Base-by-base conservation (phyloP, 2,888 invertebrate genomes). In the Venusia cambrica region DNA sequence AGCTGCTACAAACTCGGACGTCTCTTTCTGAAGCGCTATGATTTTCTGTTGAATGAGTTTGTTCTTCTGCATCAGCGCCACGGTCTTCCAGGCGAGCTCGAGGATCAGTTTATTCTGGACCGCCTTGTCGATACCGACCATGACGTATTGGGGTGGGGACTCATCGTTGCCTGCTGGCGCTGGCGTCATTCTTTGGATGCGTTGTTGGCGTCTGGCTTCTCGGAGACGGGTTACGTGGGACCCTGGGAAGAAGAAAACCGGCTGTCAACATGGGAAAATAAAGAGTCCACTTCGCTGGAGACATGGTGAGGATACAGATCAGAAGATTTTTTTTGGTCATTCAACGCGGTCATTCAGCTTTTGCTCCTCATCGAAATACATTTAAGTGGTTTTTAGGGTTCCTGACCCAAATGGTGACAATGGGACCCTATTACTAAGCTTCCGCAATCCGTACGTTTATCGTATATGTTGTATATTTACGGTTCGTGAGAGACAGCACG, bases 61-160 rank as follows among this genome's bases (percentile, higher is more conserved):
- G 68, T 91, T 92, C 44, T 89, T 89, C 41, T 89, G 88, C 77
- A 92, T 88, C 9, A 92, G 72, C 5, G 87, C 88, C 18, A 92
- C 87, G 0, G 92, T 92, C 57, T 89, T 90, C 66, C 90, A 83
- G 2, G 91, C 91, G 3, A 92, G 88, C 30, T 90, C 89, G 12
- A 92, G 68, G 19, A 92, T 84, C 4, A 90, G 89, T 38, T 81
- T 79, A 48, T 72, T 79, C 38, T 83, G 83, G 19, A 62, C 64
- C 0, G 32, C 44, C 31, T 79, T 79, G 51, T 80, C 65, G 4
- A 71, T 62, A 14, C 43, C 20, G 4, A 54, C 33, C 13, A 38
- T 21, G 7, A 65, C 51, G 35, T 51, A 57, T 0, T 58, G 58
- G 0, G 54, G 43, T 10, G 42, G 41, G 8, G 56, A 33, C 3